Conservation (phyloP, 2,888 invertebrate genomes). For the Synergus laeviventris region DNA sequence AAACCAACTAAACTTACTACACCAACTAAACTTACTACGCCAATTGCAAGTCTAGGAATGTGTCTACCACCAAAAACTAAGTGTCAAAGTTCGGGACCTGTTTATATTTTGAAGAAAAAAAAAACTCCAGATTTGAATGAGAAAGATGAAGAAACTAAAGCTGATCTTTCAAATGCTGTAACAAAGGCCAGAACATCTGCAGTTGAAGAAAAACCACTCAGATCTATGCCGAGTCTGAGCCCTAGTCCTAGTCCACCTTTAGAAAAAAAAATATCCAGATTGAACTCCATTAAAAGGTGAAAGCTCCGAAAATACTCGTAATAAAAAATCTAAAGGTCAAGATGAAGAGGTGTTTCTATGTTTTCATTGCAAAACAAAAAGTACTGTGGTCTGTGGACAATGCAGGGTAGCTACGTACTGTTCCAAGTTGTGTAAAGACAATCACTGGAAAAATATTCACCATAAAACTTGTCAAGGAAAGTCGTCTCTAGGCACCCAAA, state of each 20-base stretch:
- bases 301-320: background rate
- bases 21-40: too few relatives aligned
- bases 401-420: background rate
- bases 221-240: background rate
- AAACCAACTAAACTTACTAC: too few relatives aligned
- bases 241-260: background rate
- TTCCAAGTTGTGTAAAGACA: background rate
- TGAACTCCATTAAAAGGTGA: background rate
- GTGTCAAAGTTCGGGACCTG: background rate
- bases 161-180: background rate
- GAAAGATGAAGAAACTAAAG: background rate
- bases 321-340: too few relatives aligned
- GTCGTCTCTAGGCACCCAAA: background rate
- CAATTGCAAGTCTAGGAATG: too few relatives aligned
- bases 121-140: accelerated
- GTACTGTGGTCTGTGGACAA: background rate
- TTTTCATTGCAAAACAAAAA: background rate
- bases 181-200: background rate
- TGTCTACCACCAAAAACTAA: too few relatives aligned
- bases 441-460: background rate
- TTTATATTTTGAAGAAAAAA: background rate
- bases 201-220: background rate
- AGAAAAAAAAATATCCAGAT: background rate
- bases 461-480: background rate
- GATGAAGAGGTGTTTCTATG: background rate